Conservation (phyloP, 1,140 invertebrate species). For the Epicauta chinensis region DNA sequence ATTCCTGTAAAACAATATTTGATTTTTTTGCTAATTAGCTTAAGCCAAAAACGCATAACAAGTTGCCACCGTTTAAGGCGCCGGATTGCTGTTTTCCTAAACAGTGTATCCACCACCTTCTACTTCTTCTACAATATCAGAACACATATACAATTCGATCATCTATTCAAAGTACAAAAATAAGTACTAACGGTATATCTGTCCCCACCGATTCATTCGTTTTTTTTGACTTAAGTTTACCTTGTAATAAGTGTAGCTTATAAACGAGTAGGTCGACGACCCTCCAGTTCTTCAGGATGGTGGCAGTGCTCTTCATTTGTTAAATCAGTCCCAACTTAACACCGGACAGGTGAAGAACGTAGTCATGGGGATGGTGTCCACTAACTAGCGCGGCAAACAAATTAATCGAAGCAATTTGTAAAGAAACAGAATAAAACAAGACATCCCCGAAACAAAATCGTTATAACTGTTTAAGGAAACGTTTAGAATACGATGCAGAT, state of each 20-base stretch:
- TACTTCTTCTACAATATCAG: conserved; percentile 26
- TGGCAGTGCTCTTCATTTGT: conserved; percentile 27
- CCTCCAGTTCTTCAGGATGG: conserved; percentile 30
- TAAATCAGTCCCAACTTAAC: conserved; percentile 32
- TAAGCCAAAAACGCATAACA: background rate
- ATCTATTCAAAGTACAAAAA: conserved; percentile 27
- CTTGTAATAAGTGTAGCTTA: conserved; percentile 24
- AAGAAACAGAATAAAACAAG: too few species aligned
- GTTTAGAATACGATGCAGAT: too few species aligned
- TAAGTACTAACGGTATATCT: conserved; percentile 37
- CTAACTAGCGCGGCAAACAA: conserved; percentile 26
- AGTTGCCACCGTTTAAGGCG: conserved; percentile 13
- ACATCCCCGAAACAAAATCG: too few species aligned
- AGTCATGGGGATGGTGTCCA: conserved; percentile 31
- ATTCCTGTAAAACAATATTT: too few species aligned
- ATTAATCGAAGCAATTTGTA: too few species aligned
- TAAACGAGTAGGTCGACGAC: conserved; percentile 32
- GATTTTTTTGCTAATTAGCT: too few species aligned
- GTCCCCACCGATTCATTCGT: conserved; percentile 23
- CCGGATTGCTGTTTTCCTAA: conserved; percentile 3
- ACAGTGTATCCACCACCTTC: conserved; percentile 4
- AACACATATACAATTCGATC: conserved; percentile 36
- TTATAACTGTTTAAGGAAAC: too few species aligned
- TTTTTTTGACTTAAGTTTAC: conserved; percentile 19
- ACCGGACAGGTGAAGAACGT: conserved; percentile 31